These are phyloP conservation scores for Melanostoma scalare DNA, from an alignment of 2,888 invertebrate species.

Conservation along the genomic window DNA sequence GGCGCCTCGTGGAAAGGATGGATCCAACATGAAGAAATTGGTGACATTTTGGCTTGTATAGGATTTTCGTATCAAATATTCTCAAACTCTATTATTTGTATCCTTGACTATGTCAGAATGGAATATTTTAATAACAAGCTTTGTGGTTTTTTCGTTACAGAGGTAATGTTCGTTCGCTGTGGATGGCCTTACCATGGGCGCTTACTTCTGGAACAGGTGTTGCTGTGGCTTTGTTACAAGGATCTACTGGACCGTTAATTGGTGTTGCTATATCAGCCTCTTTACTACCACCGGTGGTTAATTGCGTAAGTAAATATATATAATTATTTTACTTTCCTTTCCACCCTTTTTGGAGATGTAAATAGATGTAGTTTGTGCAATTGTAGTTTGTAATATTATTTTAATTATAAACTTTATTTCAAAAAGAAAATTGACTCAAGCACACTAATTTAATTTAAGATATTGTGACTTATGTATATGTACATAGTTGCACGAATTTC, in stretches of 20 bases:
- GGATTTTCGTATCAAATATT: no score
- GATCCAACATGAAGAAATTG: no score
- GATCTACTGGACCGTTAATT: conserved; percentile 92
- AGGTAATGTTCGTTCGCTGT: conserved; percentile 87
- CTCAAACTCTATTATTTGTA: not conserved
- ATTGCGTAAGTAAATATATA: conserved; percentile 86
- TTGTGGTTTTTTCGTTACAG: conserved; percentile 80
- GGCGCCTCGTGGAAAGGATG: no score
- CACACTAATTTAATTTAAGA: no score
- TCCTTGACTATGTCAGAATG: not conserved
- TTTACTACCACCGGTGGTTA: conserved; percentile 91
- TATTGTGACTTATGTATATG: no score
- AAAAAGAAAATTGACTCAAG: no score
- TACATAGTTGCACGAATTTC: no score
- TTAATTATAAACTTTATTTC: no score
- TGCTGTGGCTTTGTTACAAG: conserved; percentile 92
- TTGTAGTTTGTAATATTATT: no score
- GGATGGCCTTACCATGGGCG: conserved; percentile 90
- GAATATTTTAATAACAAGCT: not conserved
- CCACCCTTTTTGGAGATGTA: not conserved
- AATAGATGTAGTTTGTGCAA: no score
- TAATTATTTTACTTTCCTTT: not conserved
- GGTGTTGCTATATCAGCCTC: conserved; percentile 96
- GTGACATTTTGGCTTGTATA: no score
- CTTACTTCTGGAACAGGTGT: conserved; percentile 91